Evolutionary conservation across 2,113 vertebrate species (phyloP).

Genomic region (Ovibos moschatus): DNA sequence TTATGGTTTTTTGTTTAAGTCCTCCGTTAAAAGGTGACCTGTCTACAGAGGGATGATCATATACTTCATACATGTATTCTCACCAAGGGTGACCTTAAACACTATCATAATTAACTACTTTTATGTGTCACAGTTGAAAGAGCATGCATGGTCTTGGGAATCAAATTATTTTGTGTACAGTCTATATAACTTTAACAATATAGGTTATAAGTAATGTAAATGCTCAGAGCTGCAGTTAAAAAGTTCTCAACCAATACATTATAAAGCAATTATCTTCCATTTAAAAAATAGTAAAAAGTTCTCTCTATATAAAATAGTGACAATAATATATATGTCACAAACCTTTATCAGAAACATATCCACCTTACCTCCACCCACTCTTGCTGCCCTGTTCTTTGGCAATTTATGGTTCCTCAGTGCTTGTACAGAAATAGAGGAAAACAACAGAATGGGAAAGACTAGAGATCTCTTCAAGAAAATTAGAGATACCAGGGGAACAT

Average conservation of each 20-base stretch:
- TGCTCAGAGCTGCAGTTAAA: not conserved
- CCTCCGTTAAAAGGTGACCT: not conserved
- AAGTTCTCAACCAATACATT: not conserved
- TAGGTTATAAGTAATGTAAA: not conserved
- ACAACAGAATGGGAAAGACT: too few species aligned
- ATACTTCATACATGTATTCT: not conserved
- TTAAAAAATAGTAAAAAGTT: not conserved
- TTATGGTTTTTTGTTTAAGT: not conserved
- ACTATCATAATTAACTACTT: not conserved
- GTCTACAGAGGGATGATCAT: not conserved
- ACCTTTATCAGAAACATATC: not conserved
- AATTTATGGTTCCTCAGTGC: not conserved
- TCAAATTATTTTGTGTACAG: not conserved
- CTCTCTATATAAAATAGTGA: not conserved
- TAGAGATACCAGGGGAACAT: too few species aligned
- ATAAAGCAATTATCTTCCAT: not conserved
- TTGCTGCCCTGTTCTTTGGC: not conserved
- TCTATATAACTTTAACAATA: not conserved
- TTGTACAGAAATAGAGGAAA: not conserved
- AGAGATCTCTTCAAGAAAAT: too few species aligned
- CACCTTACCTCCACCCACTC: not conserved
- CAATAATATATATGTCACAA: not conserved
- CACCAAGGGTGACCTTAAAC: not conserved
- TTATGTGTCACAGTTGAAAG: not conserved
- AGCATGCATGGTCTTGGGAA: not conserved